Evolutionary conservation across 2,113 vertebrate species (phyloP).

Genomic region (Mugil cephalus): DNA sequence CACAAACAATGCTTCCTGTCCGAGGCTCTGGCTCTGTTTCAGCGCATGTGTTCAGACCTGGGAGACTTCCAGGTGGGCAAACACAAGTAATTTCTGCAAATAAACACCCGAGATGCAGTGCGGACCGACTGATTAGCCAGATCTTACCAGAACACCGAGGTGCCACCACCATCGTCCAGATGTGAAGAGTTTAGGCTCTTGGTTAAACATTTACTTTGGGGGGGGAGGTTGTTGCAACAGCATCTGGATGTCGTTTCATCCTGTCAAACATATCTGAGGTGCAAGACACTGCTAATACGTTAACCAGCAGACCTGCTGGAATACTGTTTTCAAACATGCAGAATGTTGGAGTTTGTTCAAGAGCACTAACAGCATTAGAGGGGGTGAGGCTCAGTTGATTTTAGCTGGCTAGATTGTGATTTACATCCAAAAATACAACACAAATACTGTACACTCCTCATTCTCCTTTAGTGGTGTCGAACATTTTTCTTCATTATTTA

Average conservation of each 20-base stretch:
- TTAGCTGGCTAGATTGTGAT: neutral
- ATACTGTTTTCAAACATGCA: neutral
- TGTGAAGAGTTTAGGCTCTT: slow-evolving; percentile 61
- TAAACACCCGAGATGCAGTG: slow-evolving; percentile 72
- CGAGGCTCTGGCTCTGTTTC: slow-evolving; percentile 25
- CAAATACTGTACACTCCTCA: neutral
- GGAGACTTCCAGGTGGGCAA: slow-evolving; percentile 78
- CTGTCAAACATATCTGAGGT: slow-evolving; percentile 62
- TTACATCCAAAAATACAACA: neutral
- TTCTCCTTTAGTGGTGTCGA: neutral
- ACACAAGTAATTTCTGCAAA: slow-evolving; percentile 81
- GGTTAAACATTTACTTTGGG: slow-evolving; percentile 78
- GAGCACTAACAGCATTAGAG: neutral
- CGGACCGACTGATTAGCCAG: slow-evolving; percentile 69
- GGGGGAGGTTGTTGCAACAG: neutral
- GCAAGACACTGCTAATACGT: neutral
- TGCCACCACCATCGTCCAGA: slow-evolving; percentile 42
- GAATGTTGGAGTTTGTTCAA: slow-evolving; percentile 8
- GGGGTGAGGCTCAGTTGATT: neutral
- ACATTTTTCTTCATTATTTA: neutral
- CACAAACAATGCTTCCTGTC: slow-evolving; percentile 69
- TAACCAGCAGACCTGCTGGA: slow-evolving; percentile 4
- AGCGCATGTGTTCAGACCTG: slow-evolving; percentile 30
- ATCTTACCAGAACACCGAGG: slow-evolving; percentile 45
- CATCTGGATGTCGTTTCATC: slow-evolving; percentile 66